Percentiles rank a stretch among this genome's conserved stretches.
These are phyloP conservation scores for Drosophila prolongata DNA, from an alignment of 2,888 invertebrate genomes.

Conservation along the genomic window DNA sequence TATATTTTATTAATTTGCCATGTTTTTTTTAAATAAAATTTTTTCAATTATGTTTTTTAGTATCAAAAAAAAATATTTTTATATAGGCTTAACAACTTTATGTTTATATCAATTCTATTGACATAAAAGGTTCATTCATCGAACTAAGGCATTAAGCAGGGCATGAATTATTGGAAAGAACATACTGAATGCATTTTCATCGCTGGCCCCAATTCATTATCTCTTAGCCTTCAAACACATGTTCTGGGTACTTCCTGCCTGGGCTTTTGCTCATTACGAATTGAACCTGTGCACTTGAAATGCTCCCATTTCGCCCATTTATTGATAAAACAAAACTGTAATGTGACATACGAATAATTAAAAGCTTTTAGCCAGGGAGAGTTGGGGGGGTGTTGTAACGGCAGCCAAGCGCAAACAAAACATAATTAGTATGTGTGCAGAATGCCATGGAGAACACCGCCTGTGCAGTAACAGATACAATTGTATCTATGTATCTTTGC, in stretches of 20 bases:
- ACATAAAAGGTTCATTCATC: too few relatives aligned
- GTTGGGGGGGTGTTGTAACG: slow-evolving; percentile 13
- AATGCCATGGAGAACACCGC: slow-evolving; percentile 11
- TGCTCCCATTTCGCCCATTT: slow-evolving; percentile 30
- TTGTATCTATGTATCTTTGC: slow-evolving; percentile 53
- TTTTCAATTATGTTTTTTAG: too few relatives aligned
- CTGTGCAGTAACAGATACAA: slow-evolving; percentile 55
- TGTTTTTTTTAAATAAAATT: too few relatives aligned
- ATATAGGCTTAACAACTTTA: too few relatives aligned
- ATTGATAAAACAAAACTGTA: slow-evolving; percentile 50
- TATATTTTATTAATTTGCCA: too few relatives aligned
- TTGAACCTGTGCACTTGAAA: slow-evolving; percentile 50
- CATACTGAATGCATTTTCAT: neutral
- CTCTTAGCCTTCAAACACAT: slow-evolving; percentile 1
- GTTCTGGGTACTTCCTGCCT: slow-evolving; percentile 13
- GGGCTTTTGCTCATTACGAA: slow-evolving; percentile 13
- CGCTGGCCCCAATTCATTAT: neutral
- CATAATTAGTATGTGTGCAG: slow-evolving; percentile 63
- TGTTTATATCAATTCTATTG: too few relatives aligned
- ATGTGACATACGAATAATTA: slow-evolving; percentile 60
- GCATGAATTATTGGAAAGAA: too few relatives aligned
- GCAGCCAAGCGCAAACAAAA: slow-evolving; percentile 67
- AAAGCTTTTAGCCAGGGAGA: slow-evolving; percentile 11
- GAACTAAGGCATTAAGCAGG: too few relatives aligned
- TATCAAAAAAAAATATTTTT: too few relatives aligned